Evolutionary conservation across 1,140 invertebrate species (phyloP).

Genomic region (Drosophila kanapiae): DNA sequence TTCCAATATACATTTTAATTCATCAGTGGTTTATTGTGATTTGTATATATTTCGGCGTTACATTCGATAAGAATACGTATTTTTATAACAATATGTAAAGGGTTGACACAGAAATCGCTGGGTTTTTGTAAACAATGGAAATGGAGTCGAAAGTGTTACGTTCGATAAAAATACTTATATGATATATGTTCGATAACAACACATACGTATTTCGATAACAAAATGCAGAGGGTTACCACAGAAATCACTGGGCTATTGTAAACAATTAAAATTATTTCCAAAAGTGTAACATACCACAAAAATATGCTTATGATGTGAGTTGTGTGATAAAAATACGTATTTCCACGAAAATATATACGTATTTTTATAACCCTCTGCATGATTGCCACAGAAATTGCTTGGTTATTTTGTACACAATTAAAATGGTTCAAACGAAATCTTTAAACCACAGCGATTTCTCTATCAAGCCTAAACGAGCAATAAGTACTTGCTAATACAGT

Average conservation of each 20-base stretch:
- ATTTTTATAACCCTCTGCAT: too few relatives aligned
- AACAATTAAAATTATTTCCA: background rate
- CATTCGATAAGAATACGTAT: background rate
- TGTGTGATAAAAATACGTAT: too few relatives aligned
- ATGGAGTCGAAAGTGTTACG: background rate
- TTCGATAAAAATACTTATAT: background rate
- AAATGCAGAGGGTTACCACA: background rate
- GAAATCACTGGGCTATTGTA: background rate
- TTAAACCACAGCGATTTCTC: too few relatives aligned
- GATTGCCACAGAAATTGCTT: too few relatives aligned
- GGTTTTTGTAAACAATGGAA: background rate
- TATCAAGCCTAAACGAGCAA: too few relatives aligned
- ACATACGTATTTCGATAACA: background rate
- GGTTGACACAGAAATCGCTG: background rate
- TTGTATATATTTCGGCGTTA: background rate
- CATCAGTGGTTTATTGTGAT: background rate
- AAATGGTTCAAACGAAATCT: too few relatives aligned
- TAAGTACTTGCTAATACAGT: slow-evolving; percentile 4
- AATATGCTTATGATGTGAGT: too few relatives aligned
- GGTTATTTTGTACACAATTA: too few relatives aligned
- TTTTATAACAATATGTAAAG: background rate
- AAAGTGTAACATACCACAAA: background rate
- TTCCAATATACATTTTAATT: background rate
- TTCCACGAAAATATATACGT: too few relatives aligned
- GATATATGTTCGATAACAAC: background rate